These are phyloP conservation scores for Cheilosia vulpina DNA, from an alignment of 2,888 invertebrate species.

Conservation along the genomic window DNA sequence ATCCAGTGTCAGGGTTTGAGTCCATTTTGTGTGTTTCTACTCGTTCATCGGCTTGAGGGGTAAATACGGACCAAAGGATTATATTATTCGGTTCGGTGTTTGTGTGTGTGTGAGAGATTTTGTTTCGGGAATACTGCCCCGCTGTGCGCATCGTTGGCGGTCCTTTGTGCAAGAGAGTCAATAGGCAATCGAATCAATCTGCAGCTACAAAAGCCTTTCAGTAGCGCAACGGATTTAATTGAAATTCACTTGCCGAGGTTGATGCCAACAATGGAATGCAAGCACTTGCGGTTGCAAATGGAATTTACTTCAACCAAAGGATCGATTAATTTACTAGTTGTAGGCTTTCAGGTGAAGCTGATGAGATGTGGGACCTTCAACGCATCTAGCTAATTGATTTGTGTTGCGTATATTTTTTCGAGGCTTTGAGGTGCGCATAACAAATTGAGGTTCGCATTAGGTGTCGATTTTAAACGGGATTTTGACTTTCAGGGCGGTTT, in stretches of 20 bases:
- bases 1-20: not conserved
- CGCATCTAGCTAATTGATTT: not conserved
- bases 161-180: constrained; percentile 10
- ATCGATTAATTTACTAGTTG: not conserved
- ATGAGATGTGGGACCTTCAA: not conserved
- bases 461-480: too few relatives aligned
- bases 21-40: not conserved
- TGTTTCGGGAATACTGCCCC: not conserved
- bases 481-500: too few relatives aligned
- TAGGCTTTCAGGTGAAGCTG: not conserved
- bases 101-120: not conserved
- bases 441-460: not conserved
- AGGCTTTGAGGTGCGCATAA: not conserved
- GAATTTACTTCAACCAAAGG: not conserved
- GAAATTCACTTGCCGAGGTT: constrained; percentile 36
- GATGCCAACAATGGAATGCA: not conserved
- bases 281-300: not conserved
- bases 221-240: constrained; percentile 47
- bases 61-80: constrained; percentile 6
- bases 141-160: constrained; percentile 9
- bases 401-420: not conserved
- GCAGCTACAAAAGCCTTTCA: constrained; percentile 33
- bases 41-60: not conserved
- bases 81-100: not conserved
- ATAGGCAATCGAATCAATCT: constrained; percentile 25